These are phyloP conservation scores for Drosophila yakuba DNA, from an alignment of 1,140 invertebrate species.

Conservation along the genomic window DNA sequence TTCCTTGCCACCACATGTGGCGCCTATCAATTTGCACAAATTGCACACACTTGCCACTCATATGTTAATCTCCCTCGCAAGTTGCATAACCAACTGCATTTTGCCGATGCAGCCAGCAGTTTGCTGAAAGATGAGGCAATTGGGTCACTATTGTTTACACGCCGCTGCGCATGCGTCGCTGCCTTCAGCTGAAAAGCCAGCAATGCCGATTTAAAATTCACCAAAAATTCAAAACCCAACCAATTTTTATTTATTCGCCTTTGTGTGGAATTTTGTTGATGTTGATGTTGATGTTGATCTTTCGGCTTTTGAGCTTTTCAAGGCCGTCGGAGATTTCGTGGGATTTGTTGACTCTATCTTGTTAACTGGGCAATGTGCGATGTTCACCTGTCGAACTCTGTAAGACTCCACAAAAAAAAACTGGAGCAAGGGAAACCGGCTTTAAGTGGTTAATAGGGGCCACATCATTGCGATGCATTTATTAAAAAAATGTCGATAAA, in stretches of 20 bases:
- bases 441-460: conserved; percentile 4
- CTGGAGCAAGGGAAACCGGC: conserved; percentile 46
- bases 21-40: conserved; percentile 34
- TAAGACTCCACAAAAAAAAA: conserved; percentile 4
- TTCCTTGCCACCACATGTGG: neutral
- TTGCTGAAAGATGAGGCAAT: conserved; percentile 31
- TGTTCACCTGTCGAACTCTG: conserved; percentile 30
- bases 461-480: conserved; percentile 8
- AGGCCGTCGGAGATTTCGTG: conserved; percentile 43
- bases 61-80: conserved; percentile 22
- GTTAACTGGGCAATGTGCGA: conserved; percentile 8
- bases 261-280: conserved; percentile 32
- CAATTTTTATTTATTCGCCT: conserved; percentile 36
- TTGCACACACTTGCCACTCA: conserved; percentile 17
- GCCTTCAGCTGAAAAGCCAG: conserved; percentile 16
- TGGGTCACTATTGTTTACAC: conserved; percentile 67
- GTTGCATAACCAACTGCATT: conserved; percentile 37
- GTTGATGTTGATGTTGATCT: conserved; percentile 25
- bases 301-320: conserved; percentile 23
- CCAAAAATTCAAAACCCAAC: conserved; percentile 21
- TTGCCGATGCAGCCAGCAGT: conserved; percentile 5
- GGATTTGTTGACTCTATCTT: conserved; percentile 33
- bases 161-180: conserved; percentile 56
- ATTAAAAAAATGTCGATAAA: neutral
- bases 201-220: conserved; percentile 44